These are phyloP conservation scores for Drosophila anomelani DNA, from an alignment of 2,888 invertebrate species.

Conservation along the genomic window DNA sequence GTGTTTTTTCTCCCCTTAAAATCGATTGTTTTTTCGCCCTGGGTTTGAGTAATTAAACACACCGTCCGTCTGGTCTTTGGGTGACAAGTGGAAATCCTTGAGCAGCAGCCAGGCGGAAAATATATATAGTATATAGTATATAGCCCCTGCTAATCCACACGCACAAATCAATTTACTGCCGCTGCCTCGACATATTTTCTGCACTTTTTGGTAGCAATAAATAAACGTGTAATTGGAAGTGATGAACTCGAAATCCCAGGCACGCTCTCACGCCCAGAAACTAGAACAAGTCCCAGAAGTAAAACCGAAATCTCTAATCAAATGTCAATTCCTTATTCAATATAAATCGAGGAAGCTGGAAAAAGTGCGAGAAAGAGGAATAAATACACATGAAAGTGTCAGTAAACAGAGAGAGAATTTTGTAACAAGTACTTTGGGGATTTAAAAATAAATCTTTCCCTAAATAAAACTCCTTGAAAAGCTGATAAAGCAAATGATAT, in stretches of 20 bases:
- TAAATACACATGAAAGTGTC: constrained; percentile 43
- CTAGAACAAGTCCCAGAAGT: constrained; percentile 36
- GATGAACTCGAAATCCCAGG: constrained; percentile 58
- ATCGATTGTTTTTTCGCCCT: constrained; percentile 59
- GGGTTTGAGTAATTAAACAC: constrained; percentile 77
- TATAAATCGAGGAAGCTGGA: constrained; percentile 58
- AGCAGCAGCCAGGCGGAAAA: constrained; percentile 3
- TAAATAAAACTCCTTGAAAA: background rate
- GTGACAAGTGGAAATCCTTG: constrained; percentile 21
- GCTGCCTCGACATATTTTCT: constrained; percentile 13
- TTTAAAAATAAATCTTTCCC: background rate
- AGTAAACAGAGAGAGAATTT: background rate
- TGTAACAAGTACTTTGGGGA: background rate
- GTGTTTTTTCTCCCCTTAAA: constrained; percentile 52
- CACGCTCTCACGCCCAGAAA: constrained; percentile 19
- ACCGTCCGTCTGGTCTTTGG: constrained; percentile 46
- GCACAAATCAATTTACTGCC: constrained; percentile 75
- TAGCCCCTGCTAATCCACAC: constrained; percentile 36
- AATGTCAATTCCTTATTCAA: constrained; percentile 79
- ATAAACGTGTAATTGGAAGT: constrained; percentile 78
- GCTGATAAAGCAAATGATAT: background rate
- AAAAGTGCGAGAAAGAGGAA: constrained; percentile 47
- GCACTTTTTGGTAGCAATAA: constrained; percentile 62
- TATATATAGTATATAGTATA: background rate
- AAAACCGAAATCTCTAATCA: constrained; percentile 70